These are phyloP conservation scores for Myiozetetes cayanensis DNA, from an alignment of 2,113 vertebrate genomes.

Conservation along the genomic window DNA sequence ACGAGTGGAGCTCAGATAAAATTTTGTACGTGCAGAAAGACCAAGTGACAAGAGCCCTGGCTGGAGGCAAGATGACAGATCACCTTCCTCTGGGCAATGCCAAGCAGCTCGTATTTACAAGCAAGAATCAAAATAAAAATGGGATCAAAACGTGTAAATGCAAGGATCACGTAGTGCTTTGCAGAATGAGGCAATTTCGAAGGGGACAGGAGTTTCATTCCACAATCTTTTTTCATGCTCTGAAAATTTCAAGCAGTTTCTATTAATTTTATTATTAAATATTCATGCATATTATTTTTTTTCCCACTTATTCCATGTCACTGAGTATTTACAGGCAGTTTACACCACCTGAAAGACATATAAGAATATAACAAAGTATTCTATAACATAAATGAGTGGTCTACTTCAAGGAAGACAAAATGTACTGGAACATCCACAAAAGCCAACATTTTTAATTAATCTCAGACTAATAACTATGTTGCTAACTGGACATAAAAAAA, in stretches of 20 bases:
- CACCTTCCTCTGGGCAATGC: not conserved
- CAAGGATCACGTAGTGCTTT: not conserved
- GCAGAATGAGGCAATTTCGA: not conserved
- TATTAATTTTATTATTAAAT: not conserved
- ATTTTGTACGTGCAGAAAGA: not conserved
- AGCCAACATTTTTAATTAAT: constrained; percentile 22
- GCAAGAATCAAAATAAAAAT: not conserved
- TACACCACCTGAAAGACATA: not conserved
- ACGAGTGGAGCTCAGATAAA: not conserved
- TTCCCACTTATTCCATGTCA: not conserved
- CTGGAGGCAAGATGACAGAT: not conserved
- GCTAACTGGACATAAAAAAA: not conserved
- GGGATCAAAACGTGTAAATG: not conserved
- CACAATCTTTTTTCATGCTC: not conserved
- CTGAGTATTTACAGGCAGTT: constrained; percentile 7
- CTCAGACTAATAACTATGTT: not conserved
- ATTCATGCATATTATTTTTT: not conserved
- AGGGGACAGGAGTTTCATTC: not conserved
- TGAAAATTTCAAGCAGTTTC: not conserved
- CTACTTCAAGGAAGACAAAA: not conserved
- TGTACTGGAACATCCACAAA: not conserved
- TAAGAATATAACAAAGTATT: not conserved
- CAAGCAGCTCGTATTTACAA: not conserved
- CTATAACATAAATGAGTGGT: not conserved
- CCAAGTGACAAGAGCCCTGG: not conserved